Conservation (phyloP, 1,140 invertebrate species). For the Gonatopus flavifemur region DNA sequence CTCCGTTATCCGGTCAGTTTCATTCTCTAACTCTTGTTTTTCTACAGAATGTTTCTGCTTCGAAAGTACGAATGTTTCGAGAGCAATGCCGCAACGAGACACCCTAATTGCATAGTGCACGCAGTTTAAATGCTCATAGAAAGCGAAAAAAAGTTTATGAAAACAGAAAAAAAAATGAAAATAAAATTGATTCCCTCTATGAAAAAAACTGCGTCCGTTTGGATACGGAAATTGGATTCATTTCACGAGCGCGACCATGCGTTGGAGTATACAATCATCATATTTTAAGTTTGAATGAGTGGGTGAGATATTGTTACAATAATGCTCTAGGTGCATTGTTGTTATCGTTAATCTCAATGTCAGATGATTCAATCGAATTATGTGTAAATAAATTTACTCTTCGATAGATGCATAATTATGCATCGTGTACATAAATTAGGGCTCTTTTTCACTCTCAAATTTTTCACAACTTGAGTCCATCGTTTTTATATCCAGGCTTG, state of each 20-base stretch:
- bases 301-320: no score
- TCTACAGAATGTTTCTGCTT: background rate
- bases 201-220: background rate
- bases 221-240: background rate
- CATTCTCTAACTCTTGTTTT: no score
- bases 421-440: no score
- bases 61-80: background rate
- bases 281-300: conserved; percentile 1
- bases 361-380: no score
- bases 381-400: no score
- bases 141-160: background rate
- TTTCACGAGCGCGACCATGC: background rate
- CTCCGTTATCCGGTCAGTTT: background rate
- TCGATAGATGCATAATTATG: no score
- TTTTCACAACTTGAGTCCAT: no score
- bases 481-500: no score
- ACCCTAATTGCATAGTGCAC: background rate
- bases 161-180: background rate
- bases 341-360: no score
- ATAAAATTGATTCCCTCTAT: background rate
- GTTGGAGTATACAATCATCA: background rate
- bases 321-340: no score
- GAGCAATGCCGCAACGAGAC: background rate
- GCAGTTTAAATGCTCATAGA: background rate
- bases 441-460: no score